Base-by-base conservation (phyloP, 2,797 vertebrate genomes). In the Neopelma chrysocephalum region DNA sequence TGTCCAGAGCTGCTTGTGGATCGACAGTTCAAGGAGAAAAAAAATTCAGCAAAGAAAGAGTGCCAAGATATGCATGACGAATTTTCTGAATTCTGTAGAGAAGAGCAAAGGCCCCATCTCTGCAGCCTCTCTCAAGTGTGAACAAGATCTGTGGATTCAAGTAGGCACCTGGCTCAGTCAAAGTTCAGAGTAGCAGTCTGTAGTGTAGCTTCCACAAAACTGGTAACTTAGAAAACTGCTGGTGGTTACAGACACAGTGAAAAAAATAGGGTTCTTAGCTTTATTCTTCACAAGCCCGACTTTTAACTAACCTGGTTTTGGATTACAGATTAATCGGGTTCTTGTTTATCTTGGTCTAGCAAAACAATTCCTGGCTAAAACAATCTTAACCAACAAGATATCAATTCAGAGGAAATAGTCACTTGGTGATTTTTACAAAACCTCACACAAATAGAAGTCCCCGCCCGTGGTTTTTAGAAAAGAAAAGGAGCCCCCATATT, bases 11-110 rank as follows among this genome's bases (percentile, higher is more conserved):
- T 78, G 57, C 17, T 14, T 76, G 42, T 50, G 29, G 48, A 82
- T 81, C 3, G 2, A 40, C 51, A 76, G 48, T 54, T 87, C 61
- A 71, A 82, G 76, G 23, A 85, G 29, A 7, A 71, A 87, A 64
- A 64, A 23, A 75, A 27, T 73, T 60, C 43, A 82, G 9, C 22
- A 51, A 80, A 40, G 58, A 72, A 16, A 72, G 8, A 22, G 18
- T 40, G 34, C 13, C 0, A 0, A 75, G 38, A 62, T 22, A 23
- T 12, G 27, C 11, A 31, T 19, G 53, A 68, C 15, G 36, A 32
- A 60, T 91, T 70, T 89, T 62, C 26, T 70, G 40, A 73, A 53
- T 85, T 73, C 40, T 70, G 5, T 5, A n/a, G 22, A 72, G 50
- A 86, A 69, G 48, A 69, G 50, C 50, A 76, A 50, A 93, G 21